A percentile compares a stretch with the other conserved stretches of the same genome.
Conservation (phyloP, 2,797 vertebrate species). For the Esox masquinongy region DNA sequence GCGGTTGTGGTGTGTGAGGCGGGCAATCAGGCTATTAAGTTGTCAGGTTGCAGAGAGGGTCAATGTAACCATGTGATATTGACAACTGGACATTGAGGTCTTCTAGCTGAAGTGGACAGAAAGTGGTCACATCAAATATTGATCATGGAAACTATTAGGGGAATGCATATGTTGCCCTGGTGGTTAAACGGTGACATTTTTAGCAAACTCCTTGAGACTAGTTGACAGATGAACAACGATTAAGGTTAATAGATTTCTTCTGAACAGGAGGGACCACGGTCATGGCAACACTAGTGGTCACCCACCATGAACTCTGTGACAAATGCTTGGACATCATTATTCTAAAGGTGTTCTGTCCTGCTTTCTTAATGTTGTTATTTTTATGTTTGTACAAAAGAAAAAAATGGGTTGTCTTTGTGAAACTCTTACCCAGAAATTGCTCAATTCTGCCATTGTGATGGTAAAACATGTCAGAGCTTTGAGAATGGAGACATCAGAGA, state of each 20-base stretch:
- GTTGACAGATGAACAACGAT: neutral
- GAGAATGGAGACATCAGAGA: neutral
- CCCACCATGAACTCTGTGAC: neutral
- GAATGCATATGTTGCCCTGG: neutral
- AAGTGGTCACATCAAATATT: neutral
- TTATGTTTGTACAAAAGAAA: neutral
- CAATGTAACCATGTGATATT: neutral
- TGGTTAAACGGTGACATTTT: neutral
- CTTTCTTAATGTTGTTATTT: neutral
- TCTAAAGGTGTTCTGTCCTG: neutral
- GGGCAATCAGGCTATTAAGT: constrained; percentile 61
- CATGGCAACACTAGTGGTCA: neutral
- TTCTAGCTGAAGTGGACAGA: neutral
- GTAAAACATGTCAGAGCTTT: neutral
- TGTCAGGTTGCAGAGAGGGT: constrained; percentile 39
- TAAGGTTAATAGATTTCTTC: neutral
- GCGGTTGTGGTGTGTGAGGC: constrained; percentile 37
- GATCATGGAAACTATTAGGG: neutral
- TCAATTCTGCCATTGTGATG: neutral
- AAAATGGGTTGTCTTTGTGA: neutral
- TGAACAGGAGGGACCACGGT: neutral
- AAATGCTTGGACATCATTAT: neutral
- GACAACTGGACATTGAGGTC: neutral
- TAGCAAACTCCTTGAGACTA: neutral
- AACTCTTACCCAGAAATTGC: neutral